Evolutionary conservation across 2,113 vertebrate genomes (phyloP).

Genomic region (Dipodomys spectabilis): DNA sequence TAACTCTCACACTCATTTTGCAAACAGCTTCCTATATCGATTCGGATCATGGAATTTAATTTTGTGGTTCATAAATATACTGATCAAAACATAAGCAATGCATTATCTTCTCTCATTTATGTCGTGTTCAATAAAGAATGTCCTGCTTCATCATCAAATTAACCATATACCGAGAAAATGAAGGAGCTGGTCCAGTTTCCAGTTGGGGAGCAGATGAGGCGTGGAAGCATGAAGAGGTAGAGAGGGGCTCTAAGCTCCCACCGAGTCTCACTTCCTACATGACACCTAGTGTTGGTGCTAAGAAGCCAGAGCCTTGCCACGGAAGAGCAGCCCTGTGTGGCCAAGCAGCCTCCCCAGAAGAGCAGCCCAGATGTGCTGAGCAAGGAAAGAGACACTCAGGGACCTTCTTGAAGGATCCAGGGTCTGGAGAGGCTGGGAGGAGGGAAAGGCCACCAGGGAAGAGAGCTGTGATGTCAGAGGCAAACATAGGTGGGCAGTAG

Average conservation of each 20-base stretch:
- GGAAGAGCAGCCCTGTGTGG: neutral
- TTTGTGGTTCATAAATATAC: neutral
- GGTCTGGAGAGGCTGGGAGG: fast-evolving
- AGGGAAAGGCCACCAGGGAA: fast-evolving
- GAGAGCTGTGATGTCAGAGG: neutral
- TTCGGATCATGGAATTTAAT: neutral
- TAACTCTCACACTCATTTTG: neutral
- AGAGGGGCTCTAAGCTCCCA: no score
- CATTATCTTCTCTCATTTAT: neutral
- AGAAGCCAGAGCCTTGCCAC: no score
- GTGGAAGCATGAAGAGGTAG: no score
- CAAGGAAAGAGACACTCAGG: neutral
- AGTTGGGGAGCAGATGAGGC: no score
- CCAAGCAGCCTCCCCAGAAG: no score
- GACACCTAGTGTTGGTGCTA: no score
- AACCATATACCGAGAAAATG: neutral
- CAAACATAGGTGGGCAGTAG: fast-evolving
- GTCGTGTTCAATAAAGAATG: neutral
- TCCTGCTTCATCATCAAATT: neutral
- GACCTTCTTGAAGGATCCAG: fast-evolving
- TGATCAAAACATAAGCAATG: neutral
- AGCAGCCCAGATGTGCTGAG: neutral
- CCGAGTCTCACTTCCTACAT: no score
- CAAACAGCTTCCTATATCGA: neutral
- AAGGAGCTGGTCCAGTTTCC: neutral